Conservation (phyloP, 2,797 vertebrate species). For the Alcedo quadribrachys region DNA sequence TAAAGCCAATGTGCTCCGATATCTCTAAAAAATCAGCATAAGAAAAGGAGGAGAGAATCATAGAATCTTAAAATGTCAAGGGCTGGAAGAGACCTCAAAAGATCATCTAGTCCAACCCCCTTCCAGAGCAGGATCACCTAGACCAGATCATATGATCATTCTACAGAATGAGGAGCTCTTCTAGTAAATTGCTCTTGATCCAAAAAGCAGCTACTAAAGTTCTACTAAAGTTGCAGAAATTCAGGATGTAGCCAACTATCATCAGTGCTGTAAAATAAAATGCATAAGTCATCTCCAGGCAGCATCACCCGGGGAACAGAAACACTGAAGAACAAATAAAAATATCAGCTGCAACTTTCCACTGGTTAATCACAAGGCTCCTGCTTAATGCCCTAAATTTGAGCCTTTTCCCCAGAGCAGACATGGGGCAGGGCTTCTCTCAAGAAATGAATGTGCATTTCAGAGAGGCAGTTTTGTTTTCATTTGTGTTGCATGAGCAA, state of each 20-base stretch:
- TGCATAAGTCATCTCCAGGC: neutral
- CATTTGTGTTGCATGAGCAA: neutral
- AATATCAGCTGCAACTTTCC: neutral
- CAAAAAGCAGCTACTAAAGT: neutral
- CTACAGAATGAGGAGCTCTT: neutral
- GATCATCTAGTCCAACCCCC: no score
- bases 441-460: fast-evolving
- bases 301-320: neutral
- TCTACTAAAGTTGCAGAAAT: neutral
- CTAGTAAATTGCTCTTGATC: neutral
- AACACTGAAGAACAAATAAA: neutral
- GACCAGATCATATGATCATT: no score
- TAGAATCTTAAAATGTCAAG: no score
- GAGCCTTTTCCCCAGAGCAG: neutral
- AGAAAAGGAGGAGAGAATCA: neutral
- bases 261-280: neutral
- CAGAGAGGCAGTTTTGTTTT: neutral
- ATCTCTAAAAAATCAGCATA: neutral
- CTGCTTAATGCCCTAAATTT: neutral
- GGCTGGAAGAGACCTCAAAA: no score
- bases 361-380: neutral
- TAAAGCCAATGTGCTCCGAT: neutral
- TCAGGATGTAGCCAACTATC: neutral
- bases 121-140: no score
- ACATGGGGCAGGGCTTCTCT: fast-evolving